Evolutionary conservation across 2,113 vertebrate genomes (phyloP).

Genomic region (Lophotis ruficrista): DNA sequence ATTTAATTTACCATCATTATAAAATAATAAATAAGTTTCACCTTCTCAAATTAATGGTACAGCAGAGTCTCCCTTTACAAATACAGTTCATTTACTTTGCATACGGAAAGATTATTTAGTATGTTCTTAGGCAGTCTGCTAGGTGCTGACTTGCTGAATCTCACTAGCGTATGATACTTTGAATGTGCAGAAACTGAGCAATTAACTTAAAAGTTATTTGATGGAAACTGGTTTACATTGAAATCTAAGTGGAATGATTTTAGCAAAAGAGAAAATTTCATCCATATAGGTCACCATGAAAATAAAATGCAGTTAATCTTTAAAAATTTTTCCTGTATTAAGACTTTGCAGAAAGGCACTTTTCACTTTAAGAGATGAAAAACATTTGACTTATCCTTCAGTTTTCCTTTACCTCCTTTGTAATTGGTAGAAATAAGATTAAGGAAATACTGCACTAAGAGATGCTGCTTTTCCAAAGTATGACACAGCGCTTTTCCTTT

Average conservation of each 20-base stretch:
- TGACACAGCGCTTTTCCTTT: not conserved
- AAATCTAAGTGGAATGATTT: not conserved
- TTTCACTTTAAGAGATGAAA: not conserved
- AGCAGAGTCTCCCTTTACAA: not conserved
- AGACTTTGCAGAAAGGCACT: not conserved
- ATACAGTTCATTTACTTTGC: not conserved
- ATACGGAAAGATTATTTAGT: not conserved
- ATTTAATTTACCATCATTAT: not conserved
- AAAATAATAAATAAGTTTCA: not conserved
- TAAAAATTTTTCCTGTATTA: not conserved
- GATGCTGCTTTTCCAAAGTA: not conserved
- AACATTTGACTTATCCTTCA: not conserved
- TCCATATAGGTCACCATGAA: not conserved
- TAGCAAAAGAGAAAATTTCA: not conserved
- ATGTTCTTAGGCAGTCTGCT: not conserved
- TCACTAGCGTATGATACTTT: not conserved
- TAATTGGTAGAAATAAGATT: not conserved
- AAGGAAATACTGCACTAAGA: conserved; percentile 25
- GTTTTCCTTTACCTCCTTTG: not conserved
- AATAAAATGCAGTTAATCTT: not conserved
- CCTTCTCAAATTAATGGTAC: not conserved
- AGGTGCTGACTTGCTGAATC: not conserved
- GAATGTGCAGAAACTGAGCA: not conserved
- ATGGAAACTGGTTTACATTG: not conserved
- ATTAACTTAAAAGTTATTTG: not conserved